Conservation (phyloP, 2,888 invertebrate species). For the Ophion costatus region DNA sequence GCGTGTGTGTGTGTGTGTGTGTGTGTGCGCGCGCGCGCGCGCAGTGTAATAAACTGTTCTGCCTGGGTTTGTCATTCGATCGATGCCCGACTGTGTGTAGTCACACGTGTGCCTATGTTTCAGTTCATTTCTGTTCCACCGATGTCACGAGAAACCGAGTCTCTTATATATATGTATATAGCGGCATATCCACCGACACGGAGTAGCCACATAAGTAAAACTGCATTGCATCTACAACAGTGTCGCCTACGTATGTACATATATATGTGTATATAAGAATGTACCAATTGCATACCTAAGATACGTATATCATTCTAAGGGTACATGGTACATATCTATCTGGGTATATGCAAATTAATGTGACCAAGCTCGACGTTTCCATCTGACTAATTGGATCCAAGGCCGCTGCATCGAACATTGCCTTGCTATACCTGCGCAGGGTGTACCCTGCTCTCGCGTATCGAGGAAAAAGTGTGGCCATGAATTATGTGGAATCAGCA, state of each 20-base stretch:
- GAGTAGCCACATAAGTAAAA: slow-evolving; percentile 43
- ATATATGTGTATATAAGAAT: slow-evolving; percentile 18
- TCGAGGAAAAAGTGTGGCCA: slow-evolving; percentile 40
- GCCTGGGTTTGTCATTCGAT: slow-evolving; percentile 54
- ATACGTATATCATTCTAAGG: slow-evolving; percentile 1
- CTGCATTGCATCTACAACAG: slow-evolving; percentile 19
- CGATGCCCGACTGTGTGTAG: slow-evolving; percentile 40
- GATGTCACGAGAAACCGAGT: slow-evolving; percentile 41
- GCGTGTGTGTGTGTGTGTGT: background rate
- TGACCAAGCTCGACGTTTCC: slow-evolving; percentile 70
- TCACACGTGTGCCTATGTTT: slow-evolving; percentile 6
- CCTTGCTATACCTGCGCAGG: slow-evolving; percentile 73
- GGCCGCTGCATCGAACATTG: slow-evolving; percentile 75
- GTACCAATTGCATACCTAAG: slow-evolving; percentile 21
- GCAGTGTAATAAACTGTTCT: slow-evolving; percentile 39
- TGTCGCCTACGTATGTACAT: background rate
- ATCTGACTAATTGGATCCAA: slow-evolving; percentile 79
- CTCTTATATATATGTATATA: slow-evolving; percentile 49
- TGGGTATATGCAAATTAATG: slow-evolving; percentile 17
- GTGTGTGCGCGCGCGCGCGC: background rate
- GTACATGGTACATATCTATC: background rate
- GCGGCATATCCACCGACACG: background rate
- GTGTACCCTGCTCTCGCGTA: slow-evolving; percentile 13
- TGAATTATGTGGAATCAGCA: slow-evolving; percentile 16
- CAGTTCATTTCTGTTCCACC: slow-evolving; percentile 64